These are phyloP conservation scores for Pogoniulus pusillus DNA, from an alignment of 2,797 vertebrate species.

Conservation along the genomic window DNA sequence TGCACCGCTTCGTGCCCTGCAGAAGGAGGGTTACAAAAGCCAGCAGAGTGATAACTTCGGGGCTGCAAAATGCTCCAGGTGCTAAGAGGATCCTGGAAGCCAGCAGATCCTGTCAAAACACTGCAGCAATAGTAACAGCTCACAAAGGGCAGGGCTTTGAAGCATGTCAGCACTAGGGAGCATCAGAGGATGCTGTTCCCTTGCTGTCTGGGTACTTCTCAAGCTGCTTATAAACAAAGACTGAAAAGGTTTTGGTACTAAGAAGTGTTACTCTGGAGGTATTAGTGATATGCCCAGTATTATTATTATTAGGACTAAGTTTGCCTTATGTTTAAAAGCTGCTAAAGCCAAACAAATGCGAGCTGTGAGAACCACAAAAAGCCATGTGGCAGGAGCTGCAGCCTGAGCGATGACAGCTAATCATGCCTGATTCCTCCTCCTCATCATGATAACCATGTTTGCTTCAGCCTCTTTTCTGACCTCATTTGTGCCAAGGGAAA, in stretches of 20 bases:
- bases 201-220: background rate
- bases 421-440: background rate
- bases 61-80: constrained; percentile 58
- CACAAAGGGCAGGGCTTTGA: constrained; percentile 36
- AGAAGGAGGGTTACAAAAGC: constrained; percentile 45
- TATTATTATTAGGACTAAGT: background rate
- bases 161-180: constrained; percentile 20
- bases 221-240: background rate
- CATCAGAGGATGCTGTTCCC: background rate
- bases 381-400: background rate
- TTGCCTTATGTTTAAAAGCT: background rate
- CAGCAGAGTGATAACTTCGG: background rate
- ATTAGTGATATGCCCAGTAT: background rate
- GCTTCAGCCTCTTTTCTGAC: background rate
- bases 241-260: background rate
- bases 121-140: constrained; percentile 59
- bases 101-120: constrained; percentile 54
- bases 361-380: background rate
- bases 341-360: background rate
- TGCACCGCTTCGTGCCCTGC: background rate
- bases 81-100: constrained; percentile 53
- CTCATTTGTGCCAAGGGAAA: background rate
- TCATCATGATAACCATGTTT: background rate
- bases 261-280: background rate
- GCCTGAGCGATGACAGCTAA: background rate